Evolutionary conservation across 2,113 vertebrate species (phyloP).

Genomic region (Raja brachyura): DNA sequence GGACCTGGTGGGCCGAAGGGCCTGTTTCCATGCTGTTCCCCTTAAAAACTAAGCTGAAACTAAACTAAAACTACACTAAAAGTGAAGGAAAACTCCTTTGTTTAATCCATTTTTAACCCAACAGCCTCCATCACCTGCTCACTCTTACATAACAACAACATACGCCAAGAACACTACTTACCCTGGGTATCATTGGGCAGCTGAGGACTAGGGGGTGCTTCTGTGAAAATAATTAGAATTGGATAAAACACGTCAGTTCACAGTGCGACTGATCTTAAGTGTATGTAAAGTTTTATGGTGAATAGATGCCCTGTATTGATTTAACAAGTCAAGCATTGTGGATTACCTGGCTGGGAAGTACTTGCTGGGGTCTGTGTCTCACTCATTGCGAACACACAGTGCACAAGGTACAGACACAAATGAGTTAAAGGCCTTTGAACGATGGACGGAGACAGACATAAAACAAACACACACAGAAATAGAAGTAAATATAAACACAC

Average conservation of each 20-base stretch:
- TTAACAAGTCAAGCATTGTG: background rate
- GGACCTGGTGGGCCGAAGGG: too few species aligned
- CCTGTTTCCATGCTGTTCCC: too few species aligned
- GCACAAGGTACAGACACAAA: background rate
- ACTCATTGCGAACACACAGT: constrained; percentile 6
- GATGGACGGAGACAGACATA: background rate
- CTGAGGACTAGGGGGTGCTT: background rate
- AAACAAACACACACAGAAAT: background rate
- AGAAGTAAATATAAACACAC: background rate
- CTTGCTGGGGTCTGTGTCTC: background rate
- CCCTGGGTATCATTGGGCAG: background rate
- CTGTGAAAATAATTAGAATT: constrained; percentile 8
- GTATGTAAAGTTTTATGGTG: background rate
- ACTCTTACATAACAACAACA: background rate
- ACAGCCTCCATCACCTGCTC: background rate
- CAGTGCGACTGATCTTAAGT: background rate
- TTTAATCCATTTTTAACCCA: background rate
- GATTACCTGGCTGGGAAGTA: background rate
- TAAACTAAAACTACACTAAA: too few species aligned
- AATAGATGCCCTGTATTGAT: background rate
- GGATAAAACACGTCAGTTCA: background rate
- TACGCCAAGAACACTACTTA: background rate
- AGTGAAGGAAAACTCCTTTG: too few species aligned
- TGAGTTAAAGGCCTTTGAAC: background rate
- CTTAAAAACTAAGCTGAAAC: too few species aligned